Base-by-base conservation (phyloP, 2,113 vertebrate species). In the Dasyornis broadbenti region DNA sequence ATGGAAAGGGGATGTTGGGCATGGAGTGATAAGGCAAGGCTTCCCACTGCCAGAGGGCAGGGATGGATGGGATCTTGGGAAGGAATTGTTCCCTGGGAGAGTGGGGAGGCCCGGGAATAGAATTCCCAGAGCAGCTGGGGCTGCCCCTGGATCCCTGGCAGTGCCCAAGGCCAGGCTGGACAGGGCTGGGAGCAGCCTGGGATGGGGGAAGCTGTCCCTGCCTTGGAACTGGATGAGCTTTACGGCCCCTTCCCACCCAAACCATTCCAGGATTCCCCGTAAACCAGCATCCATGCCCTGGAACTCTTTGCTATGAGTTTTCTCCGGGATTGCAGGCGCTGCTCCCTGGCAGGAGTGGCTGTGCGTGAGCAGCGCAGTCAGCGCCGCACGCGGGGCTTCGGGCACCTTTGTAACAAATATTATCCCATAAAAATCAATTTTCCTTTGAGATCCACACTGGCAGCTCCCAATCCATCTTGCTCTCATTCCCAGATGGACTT, bases 281-380 rank as follows among this genome's bases (percentile, higher is more conserved):
- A 17, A 57, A 4, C 4, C 8, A 2, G 9, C 4, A 1, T 15
- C 60, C 2, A 0, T 16, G n/a, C 21, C 20, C 30, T 45, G 63
- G 39, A 20, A 17, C 50, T 30, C 22, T 53, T 40, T 33, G 31
- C 9, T 64, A 1, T 0, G 5, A 18, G 54, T 21, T 35, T 73
- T 40, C 57, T 17, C 22, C 13, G 6, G 37, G 22, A 6, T n/a
- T 49, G 15, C 40, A 21, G 54, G 23, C 7, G 0, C 2, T 60
- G 37, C 71, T 81, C 49, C 12, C 21, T 4, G 57, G 54, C n/a
- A 35, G 69, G 5, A 4, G 0, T 7, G 23, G 27, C 49, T 78
- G 35, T 12, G 27, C 2, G 1, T 10, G 27, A 53, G 42, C 21
- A 47, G 64, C 44, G 40, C 27, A 15, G 40, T 10, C 40, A 2